A percentile compares a stretch with the other conserved stretches of the same genome.
Evolutionary conservation across 2,888 invertebrate species (phyloP).

Genomic region (Drepana falcataria): DNA sequence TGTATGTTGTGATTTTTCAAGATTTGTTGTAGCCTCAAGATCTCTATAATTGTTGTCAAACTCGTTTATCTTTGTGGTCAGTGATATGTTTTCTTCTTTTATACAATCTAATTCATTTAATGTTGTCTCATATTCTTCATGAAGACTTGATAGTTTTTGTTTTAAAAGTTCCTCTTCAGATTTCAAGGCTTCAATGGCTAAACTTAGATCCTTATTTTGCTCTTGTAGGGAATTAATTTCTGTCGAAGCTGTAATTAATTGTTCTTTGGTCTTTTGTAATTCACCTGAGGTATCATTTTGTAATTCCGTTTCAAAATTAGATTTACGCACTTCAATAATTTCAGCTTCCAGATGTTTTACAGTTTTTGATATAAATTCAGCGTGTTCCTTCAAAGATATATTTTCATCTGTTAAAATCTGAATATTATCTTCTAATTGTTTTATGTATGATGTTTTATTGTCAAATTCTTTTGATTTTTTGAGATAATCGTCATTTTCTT

Average conservation of each 20-base stretch:
- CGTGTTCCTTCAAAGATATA: too few relatives aligned
- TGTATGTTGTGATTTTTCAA: constrained; percentile 15
- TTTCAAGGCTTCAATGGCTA: constrained; percentile 17
- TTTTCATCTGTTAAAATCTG: too few relatives aligned
- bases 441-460: constrained; percentile 32
- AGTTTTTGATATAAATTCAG: too few relatives aligned
- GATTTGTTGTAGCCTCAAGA: constrained; percentile 17
- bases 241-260: constrained; percentile 17
- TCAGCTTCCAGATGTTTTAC: too few relatives aligned
- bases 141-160: constrained; percentile 14
- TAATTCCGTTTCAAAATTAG: too few relatives aligned
- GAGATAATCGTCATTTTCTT: constrained; percentile 15
- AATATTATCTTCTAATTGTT: too few relatives aligned
- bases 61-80: constrained; percentile 24
- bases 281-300: constrained; percentile 7
- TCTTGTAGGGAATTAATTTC: constrained; percentile 27
- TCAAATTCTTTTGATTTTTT: constrained; percentile 19
- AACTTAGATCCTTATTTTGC: constrained; percentile 31
- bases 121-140: constrained; percentile 6
- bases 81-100: constrained; percentile 22
- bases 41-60: constrained; percentile 25
- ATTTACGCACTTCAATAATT: too few relatives aligned
- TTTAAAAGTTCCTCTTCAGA: constrained; percentile 15
- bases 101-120: constrained; percentile 21
- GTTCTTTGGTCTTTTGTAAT: constrained; percentile 19